phyloP scores from a whole-genome alignment of 2,797 vertebrate species.

The Anas bahamensis region DNA sequence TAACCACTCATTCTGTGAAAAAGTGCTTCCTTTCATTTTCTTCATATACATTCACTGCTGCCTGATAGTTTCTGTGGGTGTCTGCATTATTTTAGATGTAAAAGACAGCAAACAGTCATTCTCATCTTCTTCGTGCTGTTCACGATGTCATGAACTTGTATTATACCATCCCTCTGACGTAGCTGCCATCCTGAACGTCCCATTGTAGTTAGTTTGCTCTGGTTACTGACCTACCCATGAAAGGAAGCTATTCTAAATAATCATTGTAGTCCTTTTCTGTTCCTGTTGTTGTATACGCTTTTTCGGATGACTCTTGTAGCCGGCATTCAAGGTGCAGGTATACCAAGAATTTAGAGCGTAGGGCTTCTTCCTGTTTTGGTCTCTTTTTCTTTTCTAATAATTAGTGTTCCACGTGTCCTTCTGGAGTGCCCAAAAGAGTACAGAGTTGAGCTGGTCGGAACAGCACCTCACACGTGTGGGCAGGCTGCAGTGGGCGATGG shows the following conservation, averaged over 20 bases:
- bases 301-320: not conserved
- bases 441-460: not conserved
- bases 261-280: not conserved
- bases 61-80: not conserved
- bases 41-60: not conserved
- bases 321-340: not conserved
- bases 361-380: conserved; percentile 4
- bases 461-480: rapidly evolving
- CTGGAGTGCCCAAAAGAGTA: rapidly evolving
- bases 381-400: not conserved
- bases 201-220: not conserved
- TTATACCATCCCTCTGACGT: not conserved
- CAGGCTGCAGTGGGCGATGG: rapidly evolving
- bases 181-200: not conserved
- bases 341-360: not conserved
- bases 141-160: not conserved
- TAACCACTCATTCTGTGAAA: not conserved
- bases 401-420: not conserved
- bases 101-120: not conserved
- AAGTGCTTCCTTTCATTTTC: not conserved
- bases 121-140: not conserved
- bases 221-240: not conserved
- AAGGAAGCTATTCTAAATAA: not conserved
- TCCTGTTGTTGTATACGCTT: not conserved
- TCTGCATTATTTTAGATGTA: not conserved